Base-by-base conservation (phyloP, 2,113 vertebrate genomes). In the Hirundichthys speculiger region DNA sequence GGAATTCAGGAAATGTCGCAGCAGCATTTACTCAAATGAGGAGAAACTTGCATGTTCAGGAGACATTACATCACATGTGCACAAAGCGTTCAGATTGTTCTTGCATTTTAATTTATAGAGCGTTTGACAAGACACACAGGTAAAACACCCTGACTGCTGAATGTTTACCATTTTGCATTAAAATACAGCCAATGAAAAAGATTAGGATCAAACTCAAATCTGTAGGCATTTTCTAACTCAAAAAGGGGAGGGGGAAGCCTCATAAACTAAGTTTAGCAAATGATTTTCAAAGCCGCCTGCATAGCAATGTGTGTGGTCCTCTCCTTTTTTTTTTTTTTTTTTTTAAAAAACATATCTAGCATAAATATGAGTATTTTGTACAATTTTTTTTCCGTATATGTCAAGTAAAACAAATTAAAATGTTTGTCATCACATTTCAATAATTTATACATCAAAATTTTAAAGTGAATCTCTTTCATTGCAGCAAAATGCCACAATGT, bases 351-450 rank as follows among this genome's bases (percentile, higher is more conserved):
- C 64, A 54, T 60, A 48, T 71, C 81, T 77, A 85, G 24, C 75
- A 91, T 84, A 89, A 86, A 89, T 83, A 89, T 80, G 80, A 83
- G 84, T 90, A 87, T 78, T 87, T 73, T 82, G 80, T 84, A 88
- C 80, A 90, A 64, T 10, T 34, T 61, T 84, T 76, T 52, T 75
- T 82, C 82, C 61, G 70, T 69, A 66, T 75, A 80, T 11, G 65
- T 86, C 82, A 88, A 85, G 76, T 77, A 64, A 86, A 89, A 85
- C 39, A 84, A 83, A 89, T 77, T 30, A 73, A 88, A 82, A 78
- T 40, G 65, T 65, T 64, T 21, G 53, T 68, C 39, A 34, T 71
- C 63, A 75, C 73, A 85, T 81, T 86, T 47, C 27, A 82, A 89
- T 85, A 79, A 85, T 82, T 90, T 81, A 80, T 59, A 79, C 6